Evolutionary conservation across 2,888 invertebrate species (phyloP), one percentile per base, ranked within the genome.

Genomic region (Melieria omissa): DNA sequence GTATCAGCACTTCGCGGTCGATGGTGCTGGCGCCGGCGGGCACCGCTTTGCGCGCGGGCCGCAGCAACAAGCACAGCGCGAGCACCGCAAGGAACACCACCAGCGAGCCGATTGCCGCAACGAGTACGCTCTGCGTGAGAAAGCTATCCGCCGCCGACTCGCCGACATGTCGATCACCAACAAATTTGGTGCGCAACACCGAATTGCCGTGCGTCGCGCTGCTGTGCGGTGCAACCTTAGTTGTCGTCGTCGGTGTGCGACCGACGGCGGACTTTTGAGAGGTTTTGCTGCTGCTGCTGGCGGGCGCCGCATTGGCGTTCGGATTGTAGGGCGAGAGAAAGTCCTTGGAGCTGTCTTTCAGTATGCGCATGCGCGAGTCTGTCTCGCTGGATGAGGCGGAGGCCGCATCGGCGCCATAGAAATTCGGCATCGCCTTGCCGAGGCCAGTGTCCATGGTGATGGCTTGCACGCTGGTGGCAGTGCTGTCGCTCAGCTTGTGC

Each of bases 331-430:
- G 79, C 69, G 79, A 77, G 64, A 82, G 74, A 68, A 82, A 82
- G 69, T 82, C 81, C 65, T 82, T 80, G 14, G 82, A 81, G 72
- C 81, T 82, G 54, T 82, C 82, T 72, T 82, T 82, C 4, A 82
- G 76, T 49, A 82, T 82, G 42, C 81, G 80, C 78, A 81, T 79
- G 63, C 80, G 77, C 0, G 80, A 80, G n/a, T 81, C 80, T 0
- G 79, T 75, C 68, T 81, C 80, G 0, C 76, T 75, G 8, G 78
- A 78, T 0, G 77, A 75, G 3, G 78, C 73, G 14, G 78, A 73
- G 41, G 78, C 78, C 9, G 75, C 68, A 8, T 72, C 74, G 0
- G 71, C 71, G 4, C 69, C 73, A 41, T 78, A 80, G 4, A 79
- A 74, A 7, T 79, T 75, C 4, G 79, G 79, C 73, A 81, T 70